Percentiles rank a stretch among this genome's conserved stretches.
Evolutionary conservation across 2,888 invertebrate species (phyloP).

Genomic region (Odontothrips loti): DNA sequence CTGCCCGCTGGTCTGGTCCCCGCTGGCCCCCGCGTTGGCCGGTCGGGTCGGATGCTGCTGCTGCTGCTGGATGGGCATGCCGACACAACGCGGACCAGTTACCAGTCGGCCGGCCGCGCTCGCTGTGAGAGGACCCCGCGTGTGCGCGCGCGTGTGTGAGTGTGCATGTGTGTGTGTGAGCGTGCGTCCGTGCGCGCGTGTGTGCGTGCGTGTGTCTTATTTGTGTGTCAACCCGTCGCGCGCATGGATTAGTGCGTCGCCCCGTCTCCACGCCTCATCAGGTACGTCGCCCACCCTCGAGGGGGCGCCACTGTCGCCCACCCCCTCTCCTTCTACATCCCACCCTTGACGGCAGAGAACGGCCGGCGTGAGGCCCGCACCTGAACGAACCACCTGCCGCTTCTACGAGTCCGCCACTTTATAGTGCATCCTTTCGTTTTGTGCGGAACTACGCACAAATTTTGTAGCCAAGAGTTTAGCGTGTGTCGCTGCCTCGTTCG

Average conservation of each 20-base stretch:
- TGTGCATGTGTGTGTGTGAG: not conserved
- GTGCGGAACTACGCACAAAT: no score
- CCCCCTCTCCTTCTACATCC: not conserved
- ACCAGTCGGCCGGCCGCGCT: conserved; percentile 18
- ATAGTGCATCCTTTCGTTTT: no score
- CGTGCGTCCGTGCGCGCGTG: not conserved
- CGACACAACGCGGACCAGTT: not conserved
- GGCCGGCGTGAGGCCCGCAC: not conserved
- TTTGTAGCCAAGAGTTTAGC: no score
- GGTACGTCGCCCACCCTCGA: not conserved
- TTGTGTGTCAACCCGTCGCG: not conserved
- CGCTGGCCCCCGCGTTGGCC: not conserved
- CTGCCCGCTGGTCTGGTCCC: not conserved
- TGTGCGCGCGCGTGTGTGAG: not conserved
- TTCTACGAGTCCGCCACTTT: no score
- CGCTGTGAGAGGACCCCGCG: not conserved
- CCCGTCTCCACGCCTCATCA: not conserved
- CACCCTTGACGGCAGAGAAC: not conserved
- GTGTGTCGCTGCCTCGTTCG: no score
- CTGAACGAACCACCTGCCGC: no score
- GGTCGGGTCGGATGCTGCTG: not conserved
- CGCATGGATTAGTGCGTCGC: not conserved
- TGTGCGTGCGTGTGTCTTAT: not conserved
- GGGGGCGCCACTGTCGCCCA: not conserved
- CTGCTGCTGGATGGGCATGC: not conserved